Percentiles rank a stretch among this genome's conserved stretches.
These are phyloP conservation scores for Thereuonema tuberculata DNA, from an alignment of 1,140 invertebrate species.

Conservation along the genomic window DNA sequence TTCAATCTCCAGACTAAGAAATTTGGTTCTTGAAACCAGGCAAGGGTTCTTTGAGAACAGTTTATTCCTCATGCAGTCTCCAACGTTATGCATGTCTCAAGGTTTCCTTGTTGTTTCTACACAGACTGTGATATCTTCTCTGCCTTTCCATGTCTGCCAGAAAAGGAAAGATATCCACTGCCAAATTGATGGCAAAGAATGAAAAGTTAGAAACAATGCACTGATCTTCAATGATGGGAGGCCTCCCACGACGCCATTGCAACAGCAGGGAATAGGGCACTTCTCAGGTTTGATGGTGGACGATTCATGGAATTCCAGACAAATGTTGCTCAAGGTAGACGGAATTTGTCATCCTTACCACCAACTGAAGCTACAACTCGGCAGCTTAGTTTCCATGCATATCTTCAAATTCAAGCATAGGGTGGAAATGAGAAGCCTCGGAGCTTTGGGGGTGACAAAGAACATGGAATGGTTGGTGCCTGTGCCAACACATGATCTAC, in stretches of 20 bases:
- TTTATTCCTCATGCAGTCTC: background rate
- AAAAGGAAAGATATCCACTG: background rate
- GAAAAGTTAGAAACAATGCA: background rate
- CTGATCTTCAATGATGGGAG: background rate
- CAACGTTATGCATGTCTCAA: background rate
- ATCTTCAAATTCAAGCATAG: background rate
- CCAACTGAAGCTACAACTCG: background rate
- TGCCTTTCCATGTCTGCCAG: too few relatives aligned
- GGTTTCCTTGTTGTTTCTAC: background rate
- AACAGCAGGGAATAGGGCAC: background rate
- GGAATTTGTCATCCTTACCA: too few relatives aligned
- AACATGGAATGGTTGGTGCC: background rate
- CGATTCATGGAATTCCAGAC: background rate
- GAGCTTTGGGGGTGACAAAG: background rate
- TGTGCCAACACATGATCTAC: too few relatives aligned
- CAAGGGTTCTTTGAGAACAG: background rate
- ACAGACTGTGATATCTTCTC: background rate
- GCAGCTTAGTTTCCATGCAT: too few relatives aligned
- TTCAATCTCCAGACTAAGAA: background rate
- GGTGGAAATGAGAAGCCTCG: background rate
- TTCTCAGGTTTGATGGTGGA: background rate
- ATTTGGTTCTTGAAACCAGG: too few relatives aligned
- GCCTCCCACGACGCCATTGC: background rate
- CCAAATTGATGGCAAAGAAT: too few relatives aligned
- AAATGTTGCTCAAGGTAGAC: background rate